Evolutionary conservation across 2,797 vertebrate genomes (phyloP).

Genomic region (Allobates femoralis): DNA sequence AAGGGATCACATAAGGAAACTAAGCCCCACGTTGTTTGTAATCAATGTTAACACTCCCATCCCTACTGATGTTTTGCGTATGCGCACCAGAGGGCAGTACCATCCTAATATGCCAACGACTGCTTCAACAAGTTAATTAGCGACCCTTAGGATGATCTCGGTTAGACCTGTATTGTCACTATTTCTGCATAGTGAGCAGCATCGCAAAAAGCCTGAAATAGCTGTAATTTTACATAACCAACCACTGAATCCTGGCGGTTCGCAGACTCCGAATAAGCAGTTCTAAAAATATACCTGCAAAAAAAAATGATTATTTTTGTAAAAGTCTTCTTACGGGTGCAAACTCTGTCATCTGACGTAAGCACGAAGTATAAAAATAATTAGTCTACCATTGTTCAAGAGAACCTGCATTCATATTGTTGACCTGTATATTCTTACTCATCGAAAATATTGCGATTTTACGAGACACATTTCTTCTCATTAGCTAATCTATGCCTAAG

Average conservation of each 20-base stretch:
- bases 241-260: background rate
- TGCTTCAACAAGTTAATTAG: constrained; percentile 47
- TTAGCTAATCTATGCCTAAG: background rate
- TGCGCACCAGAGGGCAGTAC: constrained; percentile 3
- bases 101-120: background rate
- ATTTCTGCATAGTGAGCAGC: constrained; percentile 44
- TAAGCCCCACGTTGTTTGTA: background rate
- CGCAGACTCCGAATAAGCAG: constrained; percentile 42
- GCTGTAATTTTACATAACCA: constrained; percentile 33
- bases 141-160: constrained; percentile 34
- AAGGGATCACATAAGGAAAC: background rate
- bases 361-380: background rate
- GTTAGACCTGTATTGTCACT: constrained; percentile 34
- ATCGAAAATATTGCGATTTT: background rate
- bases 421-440: background rate
- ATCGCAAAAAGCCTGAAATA: constrained; percentile 46
- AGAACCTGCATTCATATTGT: background rate
- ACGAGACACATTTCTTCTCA: background rate
- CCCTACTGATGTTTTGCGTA: background rate
- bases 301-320: constrained; percentile 35
- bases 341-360: background rate
- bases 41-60: constrained; percentile 38
- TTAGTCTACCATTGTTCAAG: too few relatives aligned
- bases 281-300: constrained; percentile 38
- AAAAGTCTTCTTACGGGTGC: background rate